Conservation (phyloP, 2,113 vertebrate species). For the Neomonachus schauinslandi region DNA sequence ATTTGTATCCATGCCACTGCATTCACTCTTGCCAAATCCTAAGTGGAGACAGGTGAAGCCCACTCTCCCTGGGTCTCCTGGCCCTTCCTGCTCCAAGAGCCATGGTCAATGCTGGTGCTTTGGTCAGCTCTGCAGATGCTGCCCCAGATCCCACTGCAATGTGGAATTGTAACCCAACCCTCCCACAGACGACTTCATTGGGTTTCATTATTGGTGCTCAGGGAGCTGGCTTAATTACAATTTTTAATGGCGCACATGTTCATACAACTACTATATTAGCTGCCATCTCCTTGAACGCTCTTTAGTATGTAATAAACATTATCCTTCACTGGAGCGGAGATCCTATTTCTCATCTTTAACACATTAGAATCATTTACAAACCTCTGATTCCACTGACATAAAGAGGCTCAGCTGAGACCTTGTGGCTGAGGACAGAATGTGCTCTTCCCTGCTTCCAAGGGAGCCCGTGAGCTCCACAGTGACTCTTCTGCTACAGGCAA, state of each 20-base stretch:
- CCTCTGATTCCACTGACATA: constrained; percentile 1
- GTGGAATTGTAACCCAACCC: neutral
- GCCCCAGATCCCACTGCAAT: neutral
- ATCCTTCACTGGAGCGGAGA: constrained; percentile 59
- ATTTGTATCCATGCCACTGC: neutral
- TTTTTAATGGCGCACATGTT: constrained; percentile 72
- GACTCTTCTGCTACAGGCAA: neutral
- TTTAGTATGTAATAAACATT: constrained; percentile 75
- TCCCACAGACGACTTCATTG: constrained; percentile 29
- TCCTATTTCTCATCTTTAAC: constrained; percentile 47
- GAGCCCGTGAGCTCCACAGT: neutral
- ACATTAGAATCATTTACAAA: constrained; percentile 41
- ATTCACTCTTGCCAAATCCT: neutral
- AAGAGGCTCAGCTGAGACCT: constrained; percentile 27
- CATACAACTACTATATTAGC: constrained; percentile 68
- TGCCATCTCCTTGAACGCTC: constrained; percentile 62
- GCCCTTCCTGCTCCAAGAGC: neutral
- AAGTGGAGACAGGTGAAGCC: neutral
- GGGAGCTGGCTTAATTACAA: constrained; percentile 74
- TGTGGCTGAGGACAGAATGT: neutral
- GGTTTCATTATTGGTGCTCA: constrained; percentile 63
- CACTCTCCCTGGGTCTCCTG: neutral
- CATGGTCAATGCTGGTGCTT: neutral
- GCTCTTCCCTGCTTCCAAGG: neutral
- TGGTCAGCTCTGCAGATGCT: neutral